Conservation (phyloP, 2,888 invertebrate genomes). For the Trissoscelio sp. region DNA sequence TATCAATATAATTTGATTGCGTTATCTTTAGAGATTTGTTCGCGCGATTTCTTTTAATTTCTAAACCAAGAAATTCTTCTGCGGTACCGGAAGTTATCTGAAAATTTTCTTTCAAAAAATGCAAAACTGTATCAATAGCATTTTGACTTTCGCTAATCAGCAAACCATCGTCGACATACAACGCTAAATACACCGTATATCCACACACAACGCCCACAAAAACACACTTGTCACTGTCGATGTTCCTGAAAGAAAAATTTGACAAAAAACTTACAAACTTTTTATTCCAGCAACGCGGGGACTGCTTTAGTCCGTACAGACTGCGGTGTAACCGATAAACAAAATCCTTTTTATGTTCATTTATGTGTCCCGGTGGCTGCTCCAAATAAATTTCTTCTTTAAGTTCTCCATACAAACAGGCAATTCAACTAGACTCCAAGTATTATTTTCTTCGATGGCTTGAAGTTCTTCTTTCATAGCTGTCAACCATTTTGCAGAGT, state of each 20-base stretch:
- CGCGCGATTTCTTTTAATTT: slow-evolving; percentile 60
- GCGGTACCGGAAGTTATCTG: slow-evolving; percentile 59
- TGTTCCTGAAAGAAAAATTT: slow-evolving; percentile 24
- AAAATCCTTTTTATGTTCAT: slow-evolving; percentile 42
- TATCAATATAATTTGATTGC: slow-evolving; percentile 32
- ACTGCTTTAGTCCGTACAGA: slow-evolving; percentile 60
- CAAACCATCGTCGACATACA: slow-evolving; percentile 61
- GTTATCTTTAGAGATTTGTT: slow-evolving; percentile 35
- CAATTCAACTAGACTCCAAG: slow-evolving; percentile 53
- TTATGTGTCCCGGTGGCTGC: slow-evolving; percentile 3
- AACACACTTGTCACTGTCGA: slow-evolving; percentile 46
- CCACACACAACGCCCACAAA: slow-evolving; percentile 15
- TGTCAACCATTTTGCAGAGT: slow-evolving; percentile 3
- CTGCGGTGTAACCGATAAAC: slow-evolving; percentile 47
- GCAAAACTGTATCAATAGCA: slow-evolving; percentile 5
- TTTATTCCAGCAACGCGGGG: slow-evolving; percentile 50
- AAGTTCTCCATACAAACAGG: slow-evolving; percentile 59
- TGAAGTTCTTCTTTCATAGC: slow-evolving; percentile 27
- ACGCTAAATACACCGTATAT: slow-evolving; percentile 34
- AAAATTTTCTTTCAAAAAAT: slow-evolving; percentile 36
- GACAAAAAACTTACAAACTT: slow-evolving; percentile 35
- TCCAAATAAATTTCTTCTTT: slow-evolving; percentile 43
- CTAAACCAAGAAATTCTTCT: slow-evolving; percentile 44
- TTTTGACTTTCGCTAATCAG: slow-evolving; percentile 2
- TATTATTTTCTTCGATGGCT: slow-evolving; percentile 20